phyloP scores from a whole-genome alignment of 1,140 invertebrate genomes.

The Anastrepha obliqua region DNA sequence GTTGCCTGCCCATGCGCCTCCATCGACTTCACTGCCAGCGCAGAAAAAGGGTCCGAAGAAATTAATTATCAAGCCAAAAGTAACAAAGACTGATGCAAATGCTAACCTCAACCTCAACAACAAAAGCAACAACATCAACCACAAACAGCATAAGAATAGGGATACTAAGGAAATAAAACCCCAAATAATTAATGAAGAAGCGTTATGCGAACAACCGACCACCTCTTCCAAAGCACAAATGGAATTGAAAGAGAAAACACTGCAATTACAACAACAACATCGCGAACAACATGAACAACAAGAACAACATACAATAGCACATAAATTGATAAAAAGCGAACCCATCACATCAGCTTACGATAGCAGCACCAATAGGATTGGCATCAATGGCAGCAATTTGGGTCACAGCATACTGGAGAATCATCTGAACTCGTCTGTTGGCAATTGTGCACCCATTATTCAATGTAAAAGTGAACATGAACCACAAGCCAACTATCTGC shows the following conservation, averaged over 20 bases:
- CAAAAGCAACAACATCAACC: constrained; percentile 49
- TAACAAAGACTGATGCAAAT: constrained; percentile 57
- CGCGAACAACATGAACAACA: not conserved
- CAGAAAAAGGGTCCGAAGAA: constrained; percentile 70
- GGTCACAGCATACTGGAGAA: constrained; percentile 67
- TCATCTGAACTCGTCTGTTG: constrained; percentile 57
- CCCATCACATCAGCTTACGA: constrained; percentile 48
- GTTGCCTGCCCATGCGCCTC: constrained; percentile 56
- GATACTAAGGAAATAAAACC: constrained; percentile 34
- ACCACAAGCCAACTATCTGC: constrained; percentile 17
- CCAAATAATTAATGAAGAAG: constrained; percentile 28
- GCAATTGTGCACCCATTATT: constrained; percentile 39
- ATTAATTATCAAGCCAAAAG: constrained; percentile 73
- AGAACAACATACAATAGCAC: constrained; percentile 5
- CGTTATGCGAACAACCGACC: constrained; percentile 51
- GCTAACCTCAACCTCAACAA: constrained; percentile 61
- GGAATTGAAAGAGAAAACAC: constrained; percentile 41
- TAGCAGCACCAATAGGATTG: constrained; percentile 11
- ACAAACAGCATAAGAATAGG: not conserved
- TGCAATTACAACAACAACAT: not conserved
- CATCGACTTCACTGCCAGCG: constrained; percentile 59
- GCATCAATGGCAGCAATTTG: constrained; percentile 13
- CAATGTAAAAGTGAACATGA: constrained; percentile 48
- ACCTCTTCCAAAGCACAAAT: constrained; percentile 54
- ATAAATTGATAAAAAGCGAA: constrained; percentile 54